Base-by-base conservation (phyloP, 2,797 vertebrate species). In the Poeciliopsis paucimaculata region DNA sequence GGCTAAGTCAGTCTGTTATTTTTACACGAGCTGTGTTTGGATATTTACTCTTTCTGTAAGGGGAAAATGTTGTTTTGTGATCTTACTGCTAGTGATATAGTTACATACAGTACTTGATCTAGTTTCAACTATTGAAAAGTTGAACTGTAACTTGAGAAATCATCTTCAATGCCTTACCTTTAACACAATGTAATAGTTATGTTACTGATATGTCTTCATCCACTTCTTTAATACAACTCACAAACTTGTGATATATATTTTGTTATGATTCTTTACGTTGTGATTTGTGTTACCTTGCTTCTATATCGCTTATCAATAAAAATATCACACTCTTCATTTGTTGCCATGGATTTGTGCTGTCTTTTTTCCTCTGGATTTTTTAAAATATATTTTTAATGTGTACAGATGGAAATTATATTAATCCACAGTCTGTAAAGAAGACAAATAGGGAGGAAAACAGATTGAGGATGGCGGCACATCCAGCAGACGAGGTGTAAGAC, bases 211-310 rank as follows among this genome's bases (percentile, higher is more conserved):
- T 91, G 84, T 90, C 88, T 85, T 92, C 89, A 85, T 91, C 92
- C 86, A 91, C 88, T 91, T 91, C 84, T 86, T 94, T 91, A 91
- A 92, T 91, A 89, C 86, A 93, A 90, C 89, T 92, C 90, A 93
- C 91, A 87, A 92, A 93, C 91, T 92, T 93, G 91, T 94, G 91
- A 93, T 91, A 90, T 93, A 86, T 94, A 91, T 94, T 94, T 92
- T 93, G 89, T 90, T 91, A 92, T 89, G 89, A 90, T 90, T 90
- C 89, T 89, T 88, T 91, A 88, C 79, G 82, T 88, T 90, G 92
- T 95, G 93, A 90, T 92, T 91, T 93, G 90, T 94, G 87, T 92
- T 94, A 89, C 90, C 91, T 91, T 92, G 87, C 91, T 82, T 88
- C 92, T 88, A 89, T 92, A 89, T 90, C 76, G 84, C 91, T 89